phyloP scores from a whole-genome alignment of 2,113 vertebrate species.

The Myodes glareolus region DNA sequence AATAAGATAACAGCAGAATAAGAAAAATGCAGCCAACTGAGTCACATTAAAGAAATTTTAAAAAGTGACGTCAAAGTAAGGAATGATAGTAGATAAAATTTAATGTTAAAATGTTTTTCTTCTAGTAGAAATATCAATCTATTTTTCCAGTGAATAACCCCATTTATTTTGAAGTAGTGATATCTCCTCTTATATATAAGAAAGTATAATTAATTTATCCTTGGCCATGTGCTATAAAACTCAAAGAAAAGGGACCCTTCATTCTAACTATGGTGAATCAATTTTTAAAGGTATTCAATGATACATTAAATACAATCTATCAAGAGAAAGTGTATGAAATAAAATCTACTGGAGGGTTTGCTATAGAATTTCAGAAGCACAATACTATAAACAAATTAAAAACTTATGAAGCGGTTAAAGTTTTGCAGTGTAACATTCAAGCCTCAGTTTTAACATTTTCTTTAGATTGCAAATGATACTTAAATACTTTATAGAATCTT shows the following conservation, averaged over 20 bases:
- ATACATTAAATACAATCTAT: background rate
- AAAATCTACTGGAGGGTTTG: background rate
- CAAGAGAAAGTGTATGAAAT: background rate
- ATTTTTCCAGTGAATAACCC: constrained; percentile 46
- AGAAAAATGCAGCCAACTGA: background rate
- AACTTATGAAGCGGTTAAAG: background rate
- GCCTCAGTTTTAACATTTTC: background rate
- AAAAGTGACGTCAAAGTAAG: constrained; percentile 8
- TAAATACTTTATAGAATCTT: background rate
- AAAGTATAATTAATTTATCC: constrained; percentile 53
- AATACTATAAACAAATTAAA: background rate
- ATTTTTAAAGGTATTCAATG: background rate
- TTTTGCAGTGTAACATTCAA: background rate
- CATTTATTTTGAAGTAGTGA: background rate
- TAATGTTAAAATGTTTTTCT: constrained; percentile 39
- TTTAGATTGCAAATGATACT: background rate
- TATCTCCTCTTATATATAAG: background rate
- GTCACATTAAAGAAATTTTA: constrained; percentile 35
- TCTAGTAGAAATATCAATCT: background rate
- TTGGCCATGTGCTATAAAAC: constrained; percentile 1
- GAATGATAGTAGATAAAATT: background rate
- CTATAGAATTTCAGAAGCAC: background rate
- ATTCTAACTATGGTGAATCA: constrained; percentile 39
- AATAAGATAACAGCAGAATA: background rate
- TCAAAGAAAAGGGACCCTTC: constrained; percentile 17